Conservation (phyloP, 2,113 vertebrate genomes). For the Gasterosteus aculeatus region DNA sequence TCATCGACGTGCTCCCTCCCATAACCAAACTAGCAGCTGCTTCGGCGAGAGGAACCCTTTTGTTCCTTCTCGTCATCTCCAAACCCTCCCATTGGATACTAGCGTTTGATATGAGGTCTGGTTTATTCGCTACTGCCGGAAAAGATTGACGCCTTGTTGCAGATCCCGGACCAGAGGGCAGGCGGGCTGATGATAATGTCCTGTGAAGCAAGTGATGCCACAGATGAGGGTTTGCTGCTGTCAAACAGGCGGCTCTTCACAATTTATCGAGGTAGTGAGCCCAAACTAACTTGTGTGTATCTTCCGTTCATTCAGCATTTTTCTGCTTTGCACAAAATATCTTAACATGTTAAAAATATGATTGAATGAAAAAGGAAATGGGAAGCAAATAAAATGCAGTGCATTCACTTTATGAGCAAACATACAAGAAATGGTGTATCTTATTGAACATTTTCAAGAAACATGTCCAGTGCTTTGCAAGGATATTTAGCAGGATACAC, state of each 20-base stretch:
- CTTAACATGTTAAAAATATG: not conserved
- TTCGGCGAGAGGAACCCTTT: too few relatives aligned
- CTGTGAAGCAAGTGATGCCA: slow-evolving; percentile 3
- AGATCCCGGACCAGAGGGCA: slow-evolving; percentile 16
- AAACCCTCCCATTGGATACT: not conserved
- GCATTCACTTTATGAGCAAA: not conserved
- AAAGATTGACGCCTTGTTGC: not conserved
- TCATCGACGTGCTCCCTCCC: not conserved
- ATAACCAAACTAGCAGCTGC: not conserved
- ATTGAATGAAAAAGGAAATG: not conserved
- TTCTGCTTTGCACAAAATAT: not conserved
- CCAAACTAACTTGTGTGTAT: not conserved
- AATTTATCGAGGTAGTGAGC: not conserved
- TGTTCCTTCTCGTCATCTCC: not conserved
- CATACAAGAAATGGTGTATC: not conserved
- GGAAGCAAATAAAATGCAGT: not conserved
- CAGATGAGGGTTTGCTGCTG: not conserved
- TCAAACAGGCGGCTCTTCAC: not conserved
- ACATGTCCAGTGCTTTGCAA: not conserved
- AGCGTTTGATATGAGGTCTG: not conserved
- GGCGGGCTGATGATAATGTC: slow-evolving; percentile 2
- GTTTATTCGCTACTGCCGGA: not conserved
- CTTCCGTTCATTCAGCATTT: not conserved
- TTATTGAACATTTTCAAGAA: not conserved
- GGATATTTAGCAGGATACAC: not conserved